Percentiles rank a stretch among this genome's conserved stretches.
These are phyloP conservation scores for Pardalotus punctatus DNA, from an alignment of 2,113 vertebrate genomes.

Conservation along the genomic window DNA sequence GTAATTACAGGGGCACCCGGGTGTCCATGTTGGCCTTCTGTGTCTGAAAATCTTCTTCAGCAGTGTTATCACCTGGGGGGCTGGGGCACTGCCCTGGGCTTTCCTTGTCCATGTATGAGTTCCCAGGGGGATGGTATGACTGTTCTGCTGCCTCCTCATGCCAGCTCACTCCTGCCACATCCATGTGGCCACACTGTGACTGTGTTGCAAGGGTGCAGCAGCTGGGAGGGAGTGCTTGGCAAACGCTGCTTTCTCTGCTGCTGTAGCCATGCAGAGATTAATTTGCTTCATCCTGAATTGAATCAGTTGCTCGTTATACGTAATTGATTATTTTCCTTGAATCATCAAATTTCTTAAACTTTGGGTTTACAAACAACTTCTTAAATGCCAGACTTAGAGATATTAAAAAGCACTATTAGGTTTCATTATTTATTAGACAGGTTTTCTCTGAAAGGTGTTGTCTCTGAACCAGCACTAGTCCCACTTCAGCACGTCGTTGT, in stretches of 20 bases:
- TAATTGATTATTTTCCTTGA: not conserved
- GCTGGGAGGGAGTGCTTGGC: not conserved
- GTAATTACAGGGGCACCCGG: not conserved
- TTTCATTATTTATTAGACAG: not conserved
- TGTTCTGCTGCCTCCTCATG: not conserved
- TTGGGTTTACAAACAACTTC: not conserved
- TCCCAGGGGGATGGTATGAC: not conserved
- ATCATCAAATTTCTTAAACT: not conserved
- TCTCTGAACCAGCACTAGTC: not conserved
- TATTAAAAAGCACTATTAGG: not conserved
- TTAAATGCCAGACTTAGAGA: not conserved
- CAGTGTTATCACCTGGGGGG: not conserved
- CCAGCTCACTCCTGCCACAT: not conserved
- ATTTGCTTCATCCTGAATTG: not conserved
- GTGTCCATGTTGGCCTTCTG: not conserved
- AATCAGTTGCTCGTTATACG: not conserved
- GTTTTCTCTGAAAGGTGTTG: not conserved
- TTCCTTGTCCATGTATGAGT: not conserved
- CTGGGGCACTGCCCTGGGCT: not conserved
- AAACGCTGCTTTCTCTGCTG: not conserved
- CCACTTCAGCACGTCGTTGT: not conserved
- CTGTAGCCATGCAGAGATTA: not conserved
- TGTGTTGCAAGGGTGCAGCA: not conserved
- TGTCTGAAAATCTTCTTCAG: not conserved
- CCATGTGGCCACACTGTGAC: not conserved